These are phyloP conservation scores for Bos indicus DNA, from an alignment of 2,113 vertebrate species.

Conservation along the genomic window DNA sequence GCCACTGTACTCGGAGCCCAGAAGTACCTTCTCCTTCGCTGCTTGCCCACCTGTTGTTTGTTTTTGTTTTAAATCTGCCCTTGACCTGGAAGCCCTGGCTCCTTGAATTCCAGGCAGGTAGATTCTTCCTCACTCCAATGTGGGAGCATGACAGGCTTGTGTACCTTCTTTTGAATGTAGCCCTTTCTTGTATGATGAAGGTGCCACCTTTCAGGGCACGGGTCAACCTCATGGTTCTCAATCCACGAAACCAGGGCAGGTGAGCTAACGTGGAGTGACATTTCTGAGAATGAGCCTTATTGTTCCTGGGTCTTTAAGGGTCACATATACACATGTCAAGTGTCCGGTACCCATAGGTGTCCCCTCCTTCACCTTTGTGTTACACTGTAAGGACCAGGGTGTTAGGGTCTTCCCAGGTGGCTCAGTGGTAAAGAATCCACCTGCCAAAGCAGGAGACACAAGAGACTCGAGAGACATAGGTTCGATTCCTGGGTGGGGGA, in stretches of 20 bases:
- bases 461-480: neutral
- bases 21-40: neutral
- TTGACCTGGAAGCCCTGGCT: neutral
- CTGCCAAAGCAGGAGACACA: neutral
- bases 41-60: neutral
- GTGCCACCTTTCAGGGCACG: neutral
- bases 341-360: no score
- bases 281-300: neutral
- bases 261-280: neutral
- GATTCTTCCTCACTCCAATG: neutral
- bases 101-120: neutral
- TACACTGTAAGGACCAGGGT: neutral
- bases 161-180: neutral
- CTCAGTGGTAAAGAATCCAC: neutral
- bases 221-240: neutral
- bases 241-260: rapidly evolving
- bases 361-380: neutral
- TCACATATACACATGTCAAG: rapidly evolving
- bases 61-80: neutral
- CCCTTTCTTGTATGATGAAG: neutral
- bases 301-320: neutral
- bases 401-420: neutral
- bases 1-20: neutral
- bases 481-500: neutral
- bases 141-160: rapidly evolving